Percentiles rank a stretch among this genome's conserved stretches.
These are phyloP conservation scores for Drosophila baimaii DNA, from an alignment of 1,140 invertebrate species.

Conservation along the genomic window DNA sequence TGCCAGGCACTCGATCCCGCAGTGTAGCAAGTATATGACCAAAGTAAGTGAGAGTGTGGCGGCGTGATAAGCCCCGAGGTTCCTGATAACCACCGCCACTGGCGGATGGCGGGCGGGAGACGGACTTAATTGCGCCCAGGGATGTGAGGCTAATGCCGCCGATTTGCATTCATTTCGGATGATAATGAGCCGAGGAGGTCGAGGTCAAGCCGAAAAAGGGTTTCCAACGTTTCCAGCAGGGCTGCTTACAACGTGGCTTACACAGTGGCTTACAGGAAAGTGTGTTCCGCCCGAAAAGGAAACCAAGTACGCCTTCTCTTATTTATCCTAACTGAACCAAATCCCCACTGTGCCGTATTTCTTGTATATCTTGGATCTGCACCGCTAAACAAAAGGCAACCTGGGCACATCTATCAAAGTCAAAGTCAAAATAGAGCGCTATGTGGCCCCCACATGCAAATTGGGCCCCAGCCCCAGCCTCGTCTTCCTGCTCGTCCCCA, in stretches of 20 bases:
- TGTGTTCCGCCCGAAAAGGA: neutral
- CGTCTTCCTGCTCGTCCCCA: slow-evolving; percentile 1
- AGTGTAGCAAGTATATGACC: slow-evolving; percentile 7
- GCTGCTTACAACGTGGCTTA: no score
- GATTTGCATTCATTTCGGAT: slow-evolving; percentile 77
- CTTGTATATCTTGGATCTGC: slow-evolving; percentile 38
- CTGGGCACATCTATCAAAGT: slow-evolving; percentile 74
- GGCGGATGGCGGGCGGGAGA: slow-evolving; percentile 5
- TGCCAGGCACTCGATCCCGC: slow-evolving; percentile 40
- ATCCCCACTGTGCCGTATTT: neutral
- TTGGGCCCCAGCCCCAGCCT: slow-evolving; percentile 25
- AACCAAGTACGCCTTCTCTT: neutral
- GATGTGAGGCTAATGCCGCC: slow-evolving; percentile 70
- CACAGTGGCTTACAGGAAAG: neutral
- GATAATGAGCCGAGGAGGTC: slow-evolving; percentile 67
- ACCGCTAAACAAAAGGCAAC: slow-evolving; percentile 21
- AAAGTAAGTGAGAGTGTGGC: slow-evolving; percentile 73
- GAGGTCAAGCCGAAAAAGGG: slow-evolving; percentile 46
- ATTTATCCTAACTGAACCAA: slow-evolving; percentile 3
- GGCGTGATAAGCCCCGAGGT: slow-evolving; percentile 68
- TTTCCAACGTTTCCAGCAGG: neutral
- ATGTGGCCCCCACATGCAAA: slow-evolving; percentile 55
- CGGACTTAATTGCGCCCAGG: slow-evolving; percentile 26
- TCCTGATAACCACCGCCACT: slow-evolving; percentile 54
- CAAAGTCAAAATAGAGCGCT: slow-evolving; percentile 77